phyloP scores from a whole-genome alignment of 1,140 invertebrate species.

The Rhopalosiphum padi region DNA sequence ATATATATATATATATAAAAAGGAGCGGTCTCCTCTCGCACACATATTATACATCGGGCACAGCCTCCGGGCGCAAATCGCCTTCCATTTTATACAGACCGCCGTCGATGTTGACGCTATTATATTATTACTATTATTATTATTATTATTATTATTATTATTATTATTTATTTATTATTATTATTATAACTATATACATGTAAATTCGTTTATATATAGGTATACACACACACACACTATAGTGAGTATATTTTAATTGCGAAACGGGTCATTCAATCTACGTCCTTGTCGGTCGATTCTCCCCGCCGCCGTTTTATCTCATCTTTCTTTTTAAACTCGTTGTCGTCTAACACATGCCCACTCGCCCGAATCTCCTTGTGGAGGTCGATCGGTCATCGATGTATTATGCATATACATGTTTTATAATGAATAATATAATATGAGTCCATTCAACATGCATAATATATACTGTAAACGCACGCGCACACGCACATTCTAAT shows the following conservation, averaged over 20 bases:
- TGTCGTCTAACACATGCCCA: neutral
- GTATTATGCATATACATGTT: neutral
- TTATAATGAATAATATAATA: neutral
- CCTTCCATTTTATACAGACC: slow-evolving; percentile 32
- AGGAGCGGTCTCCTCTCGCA: slow-evolving; percentile 44
- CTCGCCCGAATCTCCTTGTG: slow-evolving; percentile 25
- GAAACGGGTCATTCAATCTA: slow-evolving; percentile 48
- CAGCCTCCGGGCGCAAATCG: slow-evolving; percentile 30
- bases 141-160: neutral
- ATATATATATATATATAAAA: neutral
- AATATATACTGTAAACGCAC: too few relatives aligned
- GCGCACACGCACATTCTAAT: neutral
- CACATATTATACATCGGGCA: neutral
- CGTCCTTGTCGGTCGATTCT: slow-evolving; percentile 31
- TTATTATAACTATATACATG: neutral
- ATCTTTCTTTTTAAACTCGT: neutral
- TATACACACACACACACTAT: neutral
- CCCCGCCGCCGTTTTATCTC: neutral
- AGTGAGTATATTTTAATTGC: slow-evolving; percentile 28
- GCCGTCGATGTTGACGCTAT: neutral
- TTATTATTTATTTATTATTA: neutral
- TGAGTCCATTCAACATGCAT: neutral
- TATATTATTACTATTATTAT: neutral
- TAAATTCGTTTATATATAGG: neutral
- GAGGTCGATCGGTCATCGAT: slow-evolving; percentile 10